Evolutionary conservation across 2,888 invertebrate species (phyloP), one percentile per base, ranked within the genome.

Genomic region (Neoaliturus tenellus): DNA sequence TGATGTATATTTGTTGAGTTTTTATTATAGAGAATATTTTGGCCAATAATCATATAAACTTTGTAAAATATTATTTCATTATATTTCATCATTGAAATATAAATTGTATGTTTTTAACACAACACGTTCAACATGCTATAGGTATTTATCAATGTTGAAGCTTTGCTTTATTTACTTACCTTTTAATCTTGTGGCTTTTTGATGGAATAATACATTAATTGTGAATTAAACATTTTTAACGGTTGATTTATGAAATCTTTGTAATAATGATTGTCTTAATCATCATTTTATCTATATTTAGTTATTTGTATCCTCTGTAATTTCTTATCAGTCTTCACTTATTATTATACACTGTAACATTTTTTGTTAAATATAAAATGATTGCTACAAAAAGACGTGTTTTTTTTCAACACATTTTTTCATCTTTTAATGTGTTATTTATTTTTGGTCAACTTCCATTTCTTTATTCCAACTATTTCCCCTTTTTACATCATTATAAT

Each of bases 281-380:
- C 17, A 12, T 62, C 12, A 62, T 62, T 1, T 31, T 28, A 62
- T 62, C 20, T 14, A 23, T 51, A 23, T 51, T 20, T 14, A 31
- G 31, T 62, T 62, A 28, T 28, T 62, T 62, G 20, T 6, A 55
- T 25, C 25, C 4, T 1, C 4, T 10, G 62, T 62, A 25, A 62
- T 62, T 62, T 62, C 31, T 25, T 14, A 23, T 62, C 31, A 62
- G 23, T 23, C 51, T 51, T 62, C 31, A 62, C 31, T 62, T 25
- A 62, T 28, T 62, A 62, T 17, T 62, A 62, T 62, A 5, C 20
- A 62, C 31, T 28, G 62, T 62, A 62, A 62, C 62, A 28, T 62
- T 62, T 62, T 62, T 62, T 62, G 62, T 62, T 62, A 12, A 62
- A 62, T 62, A 62, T 62, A 62, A 62, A 62, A 62, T 14, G 28